Base-by-base conservation (phyloP, 2,888 invertebrate genomes). In the Papilio gigon region DNA sequence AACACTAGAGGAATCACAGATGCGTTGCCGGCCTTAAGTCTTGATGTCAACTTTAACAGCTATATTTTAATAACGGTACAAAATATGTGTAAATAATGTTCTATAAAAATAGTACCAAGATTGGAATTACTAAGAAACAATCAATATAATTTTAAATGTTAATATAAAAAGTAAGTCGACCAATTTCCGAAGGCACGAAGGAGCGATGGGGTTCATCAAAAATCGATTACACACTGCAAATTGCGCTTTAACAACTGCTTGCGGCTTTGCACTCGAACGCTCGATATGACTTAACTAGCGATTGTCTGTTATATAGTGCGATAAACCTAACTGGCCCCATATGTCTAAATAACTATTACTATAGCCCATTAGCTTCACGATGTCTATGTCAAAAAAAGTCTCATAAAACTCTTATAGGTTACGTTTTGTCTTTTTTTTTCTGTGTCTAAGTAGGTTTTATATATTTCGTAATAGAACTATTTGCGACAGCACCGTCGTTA, bases 221-320 rank as follows among this genome's bases (percentile, higher is more conserved):
- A 89, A 89, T 84, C 87, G 88, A 88, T 90, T 89, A 89, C 82
- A 80, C 78, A 78, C 80, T 76, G 80, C 82, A 87, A 85, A 90
- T 89, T 85, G 85, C 83, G 70, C 76, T 85, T 84, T 89, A 89
- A 89, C 84, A 80, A 84, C 87, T 76, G 74, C 72, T 76, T 72
- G 40, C 67, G 65, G 69, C 70, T 72, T 72, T 72, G 71, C 67
- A 71, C 71, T 74, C 63, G 71, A 56, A 71, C 64, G 61, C 30
- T 47, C 71, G 66, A 70, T 70, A 70, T 60, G 50, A 56, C 70
- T 69, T 67, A 71, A 44, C 68, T 64, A 53, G 61, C 56, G 37
- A 63, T 40, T 59, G 60, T 50, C 14, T 37, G n/a, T 44, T 22
- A 22, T 44, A 44, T 22, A 44, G 22, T 2, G 11, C 17, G 3